Evolutionary conservation across 2,888 invertebrate genomes (phyloP).

Genomic region (Patella depressa): DNA sequence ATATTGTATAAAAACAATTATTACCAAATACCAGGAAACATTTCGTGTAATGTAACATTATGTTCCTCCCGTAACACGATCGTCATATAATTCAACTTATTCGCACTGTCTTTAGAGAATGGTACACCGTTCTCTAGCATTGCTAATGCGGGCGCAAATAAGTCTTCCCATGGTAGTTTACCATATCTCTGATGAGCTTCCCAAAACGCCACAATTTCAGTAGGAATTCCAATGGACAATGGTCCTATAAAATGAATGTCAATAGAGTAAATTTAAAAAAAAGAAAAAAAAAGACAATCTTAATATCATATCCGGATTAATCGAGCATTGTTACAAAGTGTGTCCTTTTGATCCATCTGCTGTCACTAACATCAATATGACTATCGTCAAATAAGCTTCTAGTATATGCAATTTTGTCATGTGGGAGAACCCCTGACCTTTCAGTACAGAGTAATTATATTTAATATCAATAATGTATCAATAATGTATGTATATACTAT

Average conservation of each 20-base stretch:
- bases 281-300: too few species aligned
- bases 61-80: not conserved
- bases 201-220: constrained; percentile 89
- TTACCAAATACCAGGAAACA: constrained; percentile 29
- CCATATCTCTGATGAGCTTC: constrained; percentile 83
- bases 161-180: constrained; percentile 81
- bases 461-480: too few species aligned
- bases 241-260: constrained; percentile 51
- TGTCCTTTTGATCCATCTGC: too few species aligned
- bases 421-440: too few species aligned
- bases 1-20: not conserved
- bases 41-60: not conserved
- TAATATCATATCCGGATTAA: too few species aligned
- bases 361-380: too few species aligned
- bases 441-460: too few species aligned
- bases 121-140: constrained; percentile 82
- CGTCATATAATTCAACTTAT: constrained; percentile 31
- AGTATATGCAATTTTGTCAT: too few species aligned
- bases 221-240: constrained; percentile 87
- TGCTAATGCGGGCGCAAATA: constrained; percentile 85
- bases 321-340: too few species aligned
- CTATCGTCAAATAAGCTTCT: too few species aligned
- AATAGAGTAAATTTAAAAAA: too few species aligned
- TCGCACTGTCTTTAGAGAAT: constrained; percentile 46
- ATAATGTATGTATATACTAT: too few species aligned